Evolutionary conservation across 2,888 invertebrate genomes (phyloP), one percentile per base, ranked within the genome.

Genomic region (Acholoe squamosa): DNA sequence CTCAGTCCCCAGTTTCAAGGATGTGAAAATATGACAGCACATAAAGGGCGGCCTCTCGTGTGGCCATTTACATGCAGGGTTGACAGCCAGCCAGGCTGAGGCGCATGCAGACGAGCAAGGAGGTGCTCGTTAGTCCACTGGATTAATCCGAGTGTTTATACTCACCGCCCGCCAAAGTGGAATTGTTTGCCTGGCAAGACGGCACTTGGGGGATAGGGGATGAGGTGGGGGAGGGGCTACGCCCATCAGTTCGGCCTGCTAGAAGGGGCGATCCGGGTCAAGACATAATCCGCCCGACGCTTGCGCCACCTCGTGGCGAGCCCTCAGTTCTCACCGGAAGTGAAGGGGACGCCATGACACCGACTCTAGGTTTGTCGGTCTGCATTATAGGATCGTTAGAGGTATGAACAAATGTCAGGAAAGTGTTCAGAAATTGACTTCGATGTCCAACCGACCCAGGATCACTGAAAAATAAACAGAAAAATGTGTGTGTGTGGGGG

Each of bases 71-170:
- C 86, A 86, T 86, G 86, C 86, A 28, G 86, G 86, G 86, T 86
- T 86, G 86, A 86, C 86, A 86, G 52, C 16, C 43, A 25, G 86
- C 28, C n/a, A 1, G 56, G 86, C 86, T 52, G 86, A 54, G 28
- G 54, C 22, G 86, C 86, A 86, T 86, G 86, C 86, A 52, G 86
- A 86, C 54, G 56, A 56, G 54, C 86, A 14, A 54, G 0, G 54
- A 19, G 22, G 7, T 12, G 86, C 86, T 86, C 86, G 86, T 86
- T 86, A 86, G 54, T 56, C 25, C 86, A 28, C 86, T 28, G 86
- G 86, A 86, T 86, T 86, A 86, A 86, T 86, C 86, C 56, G 25
- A 52, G 86, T 86, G 86, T 86, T 86, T 86, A 86, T 86, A 86
- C 86, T 86, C 86, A 56, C 52, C 3, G 86, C 86, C 86, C 12